Percentiles rank a stretch among this genome's conserved stretches.
phyloP scores from a whole-genome alignment of 2,113 vertebrate species.

The Alouatta palliata region DNA sequence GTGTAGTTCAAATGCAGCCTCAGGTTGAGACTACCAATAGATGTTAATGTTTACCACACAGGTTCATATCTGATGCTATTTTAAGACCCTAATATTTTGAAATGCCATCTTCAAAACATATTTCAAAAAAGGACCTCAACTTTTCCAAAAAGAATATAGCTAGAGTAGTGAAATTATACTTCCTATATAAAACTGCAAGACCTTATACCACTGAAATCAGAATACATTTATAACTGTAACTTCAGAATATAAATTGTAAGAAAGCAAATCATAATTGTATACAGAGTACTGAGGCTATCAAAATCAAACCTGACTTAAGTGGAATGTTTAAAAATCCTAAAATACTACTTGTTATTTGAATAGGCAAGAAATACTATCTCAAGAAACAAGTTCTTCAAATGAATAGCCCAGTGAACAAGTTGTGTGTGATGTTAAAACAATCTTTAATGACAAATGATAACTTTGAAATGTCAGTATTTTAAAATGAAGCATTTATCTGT shows the following conservation, averaged over 20 bases:
- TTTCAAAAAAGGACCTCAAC: conserved; percentile 34
- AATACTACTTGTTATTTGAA: conserved; percentile 31
- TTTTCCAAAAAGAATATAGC: conserved; percentile 11
- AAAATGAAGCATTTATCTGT: conserved; percentile 45
- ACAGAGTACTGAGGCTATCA: not conserved
- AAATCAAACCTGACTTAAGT: conserved; percentile 38
- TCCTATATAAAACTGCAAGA: conserved; percentile 50
- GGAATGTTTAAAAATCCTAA: conserved; percentile 31
- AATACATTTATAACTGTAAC: conserved; percentile 28
- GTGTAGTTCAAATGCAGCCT: conserved; percentile 28
- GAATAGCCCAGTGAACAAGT: conserved; percentile 78
- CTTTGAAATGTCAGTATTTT: conserved; percentile 65
- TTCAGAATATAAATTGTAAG: conserved; percentile 46
- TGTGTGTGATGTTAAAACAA: conserved; percentile 78
- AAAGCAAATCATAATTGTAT: conserved; percentile 34
- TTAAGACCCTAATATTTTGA: conserved; percentile 39
- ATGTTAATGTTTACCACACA: not conserved
- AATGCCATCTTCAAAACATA: conserved; percentile 4
- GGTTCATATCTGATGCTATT: not conserved
- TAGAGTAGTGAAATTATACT: conserved; percentile 36
- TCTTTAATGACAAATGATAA: conserved; percentile 76
- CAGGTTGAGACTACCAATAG: conserved; percentile 9
- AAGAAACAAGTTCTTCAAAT: conserved; percentile 63
- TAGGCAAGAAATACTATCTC: conserved; percentile 44
- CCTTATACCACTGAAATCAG: conserved; percentile 29